Percentiles rank a stretch among this genome's conserved stretches.
Conservation (phyloP, 2,113 vertebrate species). For the Coregonus clupeaformis region DNA sequence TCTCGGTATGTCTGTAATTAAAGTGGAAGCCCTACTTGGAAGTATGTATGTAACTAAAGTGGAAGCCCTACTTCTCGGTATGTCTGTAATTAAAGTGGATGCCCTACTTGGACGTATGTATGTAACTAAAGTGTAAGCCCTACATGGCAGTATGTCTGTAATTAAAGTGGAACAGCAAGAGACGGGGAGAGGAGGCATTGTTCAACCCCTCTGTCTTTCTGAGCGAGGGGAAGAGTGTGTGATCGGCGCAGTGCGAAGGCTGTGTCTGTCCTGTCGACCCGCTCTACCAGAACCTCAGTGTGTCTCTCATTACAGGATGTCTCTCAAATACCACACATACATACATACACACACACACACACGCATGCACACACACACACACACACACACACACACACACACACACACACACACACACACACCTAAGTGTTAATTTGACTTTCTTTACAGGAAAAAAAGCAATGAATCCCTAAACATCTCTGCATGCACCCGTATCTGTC, state of each 20-base stretch:
- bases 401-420: not conserved
- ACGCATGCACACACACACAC: no score
- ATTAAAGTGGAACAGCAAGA: not conserved
- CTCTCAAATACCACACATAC: no score
- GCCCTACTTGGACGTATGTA: no score
- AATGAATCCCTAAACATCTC: conserved; percentile 49
- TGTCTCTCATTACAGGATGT: conserved; percentile 53
- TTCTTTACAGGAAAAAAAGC: conserved; percentile 38
- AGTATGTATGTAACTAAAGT: no score
- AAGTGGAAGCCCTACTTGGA: no score
- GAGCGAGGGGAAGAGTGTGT: conserved; percentile 18
- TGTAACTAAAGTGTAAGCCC: no score
- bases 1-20: no score
- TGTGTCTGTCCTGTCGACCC: conserved; percentile 55
- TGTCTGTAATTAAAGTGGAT: no score
- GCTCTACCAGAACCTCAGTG: conserved; percentile 27
- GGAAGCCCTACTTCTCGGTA: no score
- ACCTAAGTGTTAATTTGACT: conserved; percentile 63
- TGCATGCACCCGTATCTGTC: not conserved
- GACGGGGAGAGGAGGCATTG: conserved; percentile 46
- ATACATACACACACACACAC: no score
- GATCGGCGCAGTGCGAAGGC: conserved; percentile 40
- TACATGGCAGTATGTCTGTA: no score
- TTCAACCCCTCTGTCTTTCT: conserved; percentile 30
- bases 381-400: no score